Base-by-base conservation (phyloP, 2,888 invertebrate species). In the Thymelicus sylvestris region DNA sequence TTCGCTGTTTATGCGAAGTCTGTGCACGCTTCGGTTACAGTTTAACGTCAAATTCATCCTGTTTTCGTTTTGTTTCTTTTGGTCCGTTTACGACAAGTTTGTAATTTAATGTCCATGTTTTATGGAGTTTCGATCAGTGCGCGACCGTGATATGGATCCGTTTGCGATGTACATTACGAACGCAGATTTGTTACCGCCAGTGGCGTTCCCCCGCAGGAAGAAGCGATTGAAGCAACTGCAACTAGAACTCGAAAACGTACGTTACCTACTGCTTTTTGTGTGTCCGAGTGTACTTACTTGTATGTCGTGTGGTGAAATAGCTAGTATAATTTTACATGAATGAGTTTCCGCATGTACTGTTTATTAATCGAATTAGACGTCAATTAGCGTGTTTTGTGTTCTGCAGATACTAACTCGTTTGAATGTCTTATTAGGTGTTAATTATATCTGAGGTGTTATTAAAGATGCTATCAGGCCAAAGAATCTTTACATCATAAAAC, bases 91-190 rank as follows among this genome's bases (percentile, higher is more conserved):
- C n/a, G n/a, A n/a, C 48, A n/a, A 55, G 31, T 47, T 62, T 61
- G 59, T 66, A 19, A 62, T 52, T 55, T 66, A 39, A 31, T 48
- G 47, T 52, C 41, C 15, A 48, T 44, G 55, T 62, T 62, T 66
- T 62, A 62, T 71, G 66, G n/a, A 39, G 77, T 76, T 78, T 76
- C 78, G 76, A 50, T 44, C 10, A 7, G 47, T 71, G n/a, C 41
- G 38, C 10, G n/a, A 67, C 72, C 73, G 66, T 76, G 74, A 80
- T 73, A 88, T 92, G 91, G 92, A 93, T 85, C 92, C 90, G 76
- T 93, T 92, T 79, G 85, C 90, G 74, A 86, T 93, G 91, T 93
- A 93, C 73, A 93, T 93, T 77, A 89, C 88, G 68, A 87, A 86
- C 74, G 84, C 88, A 52, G 93, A 93, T 73, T 76, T 93, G 74